These are phyloP conservation scores for Catostylus mosaicus DNA, from an alignment of 30 jellyfish, hydroid and myxozoan species.

Conservation along the genomic window DNA sequence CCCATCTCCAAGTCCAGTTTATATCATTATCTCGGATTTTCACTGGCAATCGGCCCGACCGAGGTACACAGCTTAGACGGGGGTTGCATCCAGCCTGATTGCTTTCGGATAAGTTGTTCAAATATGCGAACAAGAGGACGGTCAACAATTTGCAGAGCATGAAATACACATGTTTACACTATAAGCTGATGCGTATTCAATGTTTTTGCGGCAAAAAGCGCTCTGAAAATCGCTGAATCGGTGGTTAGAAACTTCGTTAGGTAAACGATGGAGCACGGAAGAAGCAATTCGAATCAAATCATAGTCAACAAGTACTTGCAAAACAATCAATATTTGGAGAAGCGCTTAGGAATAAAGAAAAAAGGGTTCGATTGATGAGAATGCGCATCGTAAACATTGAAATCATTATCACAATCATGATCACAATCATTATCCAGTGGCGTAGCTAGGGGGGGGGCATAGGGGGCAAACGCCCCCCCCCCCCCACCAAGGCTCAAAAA, in stretches of 20 bases:
- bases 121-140: background rate
- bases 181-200: conserved; percentile 1
- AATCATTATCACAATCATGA: background rate
- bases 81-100: conserved; percentile 3
- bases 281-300: background rate
- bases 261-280: conserved; percentile 21
- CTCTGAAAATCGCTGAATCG: conserved; percentile 8
- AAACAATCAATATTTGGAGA: conserved; percentile 14
- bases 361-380: background rate
- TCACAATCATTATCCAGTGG: too few relatives aligned
- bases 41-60: background rate
- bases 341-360: conserved; percentile 10
- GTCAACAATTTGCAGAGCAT: conserved; percentile 7
- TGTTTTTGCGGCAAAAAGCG: conserved; percentile 17
- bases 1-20: background rate
- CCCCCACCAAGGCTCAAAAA: too few relatives aligned
- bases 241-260: conserved; percentile 8
- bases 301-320: conserved; percentile 26
- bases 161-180: background rate
- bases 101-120: conserved; percentile 9
- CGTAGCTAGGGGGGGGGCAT: background rate
- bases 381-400: background rate
- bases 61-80: conserved; percentile 1
- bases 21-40: background rate
- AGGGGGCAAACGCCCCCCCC: background rate